Evolutionary conservation across 2,797 vertebrate genomes (phyloP), one percentile per base, ranked within the genome.

Genomic region (Gambelia wislizenii): DNA sequence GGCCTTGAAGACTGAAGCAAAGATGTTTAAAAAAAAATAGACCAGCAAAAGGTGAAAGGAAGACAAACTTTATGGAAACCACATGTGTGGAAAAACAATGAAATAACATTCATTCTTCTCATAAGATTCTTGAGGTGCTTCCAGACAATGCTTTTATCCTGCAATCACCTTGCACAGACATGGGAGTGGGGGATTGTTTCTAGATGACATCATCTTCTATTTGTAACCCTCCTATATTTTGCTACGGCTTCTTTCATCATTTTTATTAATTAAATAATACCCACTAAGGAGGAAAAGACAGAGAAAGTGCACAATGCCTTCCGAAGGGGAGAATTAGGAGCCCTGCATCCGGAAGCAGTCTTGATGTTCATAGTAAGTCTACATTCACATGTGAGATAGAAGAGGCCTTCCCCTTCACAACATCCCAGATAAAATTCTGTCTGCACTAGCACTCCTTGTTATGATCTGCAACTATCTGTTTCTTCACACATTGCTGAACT

Each of bases 371-470:
- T 64, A 36, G 69, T 47, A 75, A 61, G 44, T 83, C 54, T 44
- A 20, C 36, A 39, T 8, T 18, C 10, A 27, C 3, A 54, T 6
- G 9, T 27, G 30, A 30, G 72, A 9, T 89, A 39, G 75, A 30
- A 79, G 64, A 81, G 83, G 75, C 75, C 6, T 9, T 79, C 61
- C 54, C n/a, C 52, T 61, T 54, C 47, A 39, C 36, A 80, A 14
- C 76, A 39, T 89, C 85, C 88, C 61, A 74, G 84, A 81, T 61
- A 72, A 80, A 9, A 42, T 75, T 85, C 42, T 5, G 33, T 14
- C n/a, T 16, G 22, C 42, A 61, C 81, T 76, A 89, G 76, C n/a
- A 80, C 39, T 79, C 64, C 42, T 13, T 89, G 64, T 85, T 81
- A 81, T 67, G 75, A 16, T 33, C 76, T 47, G 77, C 69, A 69